Percentiles rank a stretch among this genome's conserved stretches.
Conservation (phyloP, 23 tunicate species). For the Clavelina lepadiformis region DNA sequence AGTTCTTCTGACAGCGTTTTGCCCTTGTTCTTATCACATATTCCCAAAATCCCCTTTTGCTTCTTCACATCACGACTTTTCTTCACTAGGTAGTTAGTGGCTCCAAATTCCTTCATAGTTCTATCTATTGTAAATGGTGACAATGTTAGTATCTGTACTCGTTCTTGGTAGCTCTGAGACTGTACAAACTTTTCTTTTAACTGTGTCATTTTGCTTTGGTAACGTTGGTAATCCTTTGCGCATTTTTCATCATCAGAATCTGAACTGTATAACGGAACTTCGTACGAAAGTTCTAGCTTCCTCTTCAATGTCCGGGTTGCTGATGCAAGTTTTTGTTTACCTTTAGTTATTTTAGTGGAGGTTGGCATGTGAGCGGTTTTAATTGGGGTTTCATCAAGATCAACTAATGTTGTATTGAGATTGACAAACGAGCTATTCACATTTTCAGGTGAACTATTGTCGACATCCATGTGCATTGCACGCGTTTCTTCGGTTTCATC, state of each 20-base stretch:
- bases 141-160: slow-evolving; percentile 10
- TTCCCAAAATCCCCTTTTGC: neutral
- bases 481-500: too few species aligned
- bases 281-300: neutral
- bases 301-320: slow-evolving; percentile 5
- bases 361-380: neutral
- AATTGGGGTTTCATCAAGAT: slow-evolving; percentile 3
- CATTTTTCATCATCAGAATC: slow-evolving; percentile 3
- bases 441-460: too few species aligned
- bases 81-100: slow-evolving; percentile 1
- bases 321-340: neutral
- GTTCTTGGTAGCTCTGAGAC: slow-evolving; percentile 1
- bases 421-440: too few species aligned
- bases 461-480: too few species aligned
- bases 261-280: neutral
- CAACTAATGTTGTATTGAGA: slow-evolving; percentile 8
- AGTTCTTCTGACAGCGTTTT: slow-evolving; percentile 4
- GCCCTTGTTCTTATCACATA: neutral
- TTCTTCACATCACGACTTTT: slow-evolving; percentile 16
- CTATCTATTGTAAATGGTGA: slow-evolving; percentile 22
- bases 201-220: neutral
- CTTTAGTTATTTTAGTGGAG: neutral
- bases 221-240: neutral
- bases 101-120: slow-evolving; percentile 10
- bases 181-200: slow-evolving; percentile 2